Conservation (phyloP, 2,888 invertebrate species). For the Drosophila kokeensis region DNA sequence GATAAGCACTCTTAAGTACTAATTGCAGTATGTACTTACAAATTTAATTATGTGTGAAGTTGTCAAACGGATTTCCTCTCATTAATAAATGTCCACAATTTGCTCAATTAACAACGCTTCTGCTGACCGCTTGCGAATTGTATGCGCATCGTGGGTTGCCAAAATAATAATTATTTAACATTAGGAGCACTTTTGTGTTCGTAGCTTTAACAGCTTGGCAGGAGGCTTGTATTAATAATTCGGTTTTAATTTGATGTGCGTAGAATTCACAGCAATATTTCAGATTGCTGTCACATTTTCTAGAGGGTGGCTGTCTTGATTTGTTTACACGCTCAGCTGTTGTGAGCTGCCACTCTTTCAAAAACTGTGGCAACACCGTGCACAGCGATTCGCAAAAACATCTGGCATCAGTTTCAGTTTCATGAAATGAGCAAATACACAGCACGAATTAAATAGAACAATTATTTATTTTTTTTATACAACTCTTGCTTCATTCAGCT, state of each 20-base stretch:
- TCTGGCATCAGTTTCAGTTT: conserved; percentile 53
- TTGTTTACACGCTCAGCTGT: conserved; percentile 55
- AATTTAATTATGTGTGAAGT: not conserved
- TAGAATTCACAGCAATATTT: not conserved
- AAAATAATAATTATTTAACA: not conserved
- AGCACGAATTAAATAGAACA: conserved; percentile 40
- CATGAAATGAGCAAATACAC: conserved; percentile 55
- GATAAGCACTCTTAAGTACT: not conserved
- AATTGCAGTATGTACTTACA: too few species aligned
- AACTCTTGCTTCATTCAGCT: conserved; percentile 33
- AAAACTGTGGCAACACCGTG: conserved; percentile 34
- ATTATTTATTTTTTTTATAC: conserved; percentile 17
- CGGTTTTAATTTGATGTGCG: not conserved
- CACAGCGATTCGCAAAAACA: conserved; percentile 26
- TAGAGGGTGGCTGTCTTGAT: conserved; percentile 27
- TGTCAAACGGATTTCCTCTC: not conserved
- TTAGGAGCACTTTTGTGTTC: not conserved
- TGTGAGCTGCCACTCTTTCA: conserved; percentile 37
- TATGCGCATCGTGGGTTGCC: not conserved
- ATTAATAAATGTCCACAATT: not conserved
- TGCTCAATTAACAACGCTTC: not conserved
- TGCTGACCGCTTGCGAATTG: not conserved
- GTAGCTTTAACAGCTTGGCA: not conserved
- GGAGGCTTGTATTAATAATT: not conserved
- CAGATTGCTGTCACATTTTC: conserved; percentile 26